Evolutionary conservation across 1,140 invertebrate genomes (phyloP).

Genomic region (Sycophila sp.): DNA sequence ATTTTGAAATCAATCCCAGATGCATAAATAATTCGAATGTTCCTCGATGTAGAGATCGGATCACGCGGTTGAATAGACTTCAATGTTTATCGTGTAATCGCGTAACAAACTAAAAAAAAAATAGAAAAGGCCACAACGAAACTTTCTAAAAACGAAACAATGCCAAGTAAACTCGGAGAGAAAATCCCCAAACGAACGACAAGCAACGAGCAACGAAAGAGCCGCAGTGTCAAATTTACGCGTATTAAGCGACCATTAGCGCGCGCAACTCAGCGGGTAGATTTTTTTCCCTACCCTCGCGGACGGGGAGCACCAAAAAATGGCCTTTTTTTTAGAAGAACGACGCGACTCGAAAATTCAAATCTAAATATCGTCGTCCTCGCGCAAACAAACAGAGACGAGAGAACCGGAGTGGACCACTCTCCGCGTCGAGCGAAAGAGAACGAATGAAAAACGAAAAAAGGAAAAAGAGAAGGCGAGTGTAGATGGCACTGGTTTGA

Average conservation of each 20-base stretch:
- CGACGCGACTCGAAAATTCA: constrained; percentile 19
- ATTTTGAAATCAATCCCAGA: too few species aligned
- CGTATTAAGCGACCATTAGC: constrained; percentile 1
- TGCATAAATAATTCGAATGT: too few species aligned
- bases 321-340: neutral
- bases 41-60: too few species aligned
- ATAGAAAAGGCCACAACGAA: neutral
- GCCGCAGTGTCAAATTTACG: too few species aligned
- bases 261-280: neutral
- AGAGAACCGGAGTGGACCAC: neutral
- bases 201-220: too few species aligned
- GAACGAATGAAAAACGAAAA: too few species aligned
- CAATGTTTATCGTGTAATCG: neutral
- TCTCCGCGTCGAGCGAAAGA: too few species aligned
- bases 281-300: neutral
- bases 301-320: neutral
- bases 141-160: neutral
- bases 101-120: neutral
- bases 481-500: constrained; percentile 20
- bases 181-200: neutral
- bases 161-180: neutral
- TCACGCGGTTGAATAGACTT: neutral
- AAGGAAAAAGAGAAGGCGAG: constrained; percentile 2
- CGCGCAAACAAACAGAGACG: neutral
- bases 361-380: constrained; percentile 15